Evolutionary conservation across 2,113 vertebrate genomes (phyloP), one percentile per base, ranked within the genome.

Genomic region (Capreolus pygargus): DNA sequence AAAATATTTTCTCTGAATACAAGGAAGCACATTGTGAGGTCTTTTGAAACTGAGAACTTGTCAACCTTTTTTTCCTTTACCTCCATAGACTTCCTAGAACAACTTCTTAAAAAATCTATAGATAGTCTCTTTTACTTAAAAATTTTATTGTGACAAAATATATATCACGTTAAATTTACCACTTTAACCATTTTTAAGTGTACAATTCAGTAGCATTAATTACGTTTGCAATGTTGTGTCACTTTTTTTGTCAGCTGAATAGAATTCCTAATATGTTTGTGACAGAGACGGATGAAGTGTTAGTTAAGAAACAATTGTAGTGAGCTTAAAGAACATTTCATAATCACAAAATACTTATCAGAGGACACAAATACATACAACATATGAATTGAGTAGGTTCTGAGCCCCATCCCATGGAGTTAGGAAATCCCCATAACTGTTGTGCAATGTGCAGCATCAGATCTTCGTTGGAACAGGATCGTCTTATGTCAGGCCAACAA

Each of bases 401-500:
- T 16, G 6, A 89, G 52, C n/a, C 50, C n/a, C 70, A 36, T 43
- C 52, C 7, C 5, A 3, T 16, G 25, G 30, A 94, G 3, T 94
- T 85, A 96, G 97, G 93, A 93, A 92, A 92, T n/a, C 33, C 55
- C 81, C 23, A 0, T 81, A 81, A 58, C n/a, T 58, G 45, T 70
- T 95, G 45, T 39, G 47, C 64, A 58, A 78, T 36, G 30, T 36
- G 12, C 55, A 50, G 36, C 43, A 11, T 58, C 33, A 27, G 19
- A 82, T 90, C 84, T 82, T 92, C 27, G 10, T 47, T 89, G n/a
- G 78, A 91, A 84, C 57, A 83, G 52, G 39, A 45, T 57, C 85
- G 81, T 93, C 82, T 89, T 70, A 90, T n/a, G 57, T 60, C 54
- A 58, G 83, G 95, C 89, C 86, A 96, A 95, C 84, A 95, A 45